These are phyloP conservation scores for Schizotus pectinicornis DNA, from an alignment of 2,888 invertebrate genomes.

Conservation along the genomic window DNA sequence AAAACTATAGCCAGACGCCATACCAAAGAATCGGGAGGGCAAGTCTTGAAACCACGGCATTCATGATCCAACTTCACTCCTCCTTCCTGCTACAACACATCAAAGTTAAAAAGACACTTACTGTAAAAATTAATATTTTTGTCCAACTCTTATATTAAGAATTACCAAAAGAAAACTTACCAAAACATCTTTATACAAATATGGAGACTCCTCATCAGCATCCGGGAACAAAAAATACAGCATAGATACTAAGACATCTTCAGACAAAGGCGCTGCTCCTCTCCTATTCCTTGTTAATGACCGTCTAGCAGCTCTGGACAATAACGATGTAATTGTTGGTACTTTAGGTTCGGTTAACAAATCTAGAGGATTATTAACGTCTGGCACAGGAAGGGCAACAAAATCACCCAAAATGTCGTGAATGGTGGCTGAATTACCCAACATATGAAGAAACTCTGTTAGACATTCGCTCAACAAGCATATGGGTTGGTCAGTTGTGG, in stretches of 20 bases:
- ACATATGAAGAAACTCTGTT: conserved; percentile 72
- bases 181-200: conserved; percentile 46
- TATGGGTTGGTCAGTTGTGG: conserved; percentile 71
- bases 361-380: conserved; percentile 66
- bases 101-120: background rate
- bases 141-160: background rate
- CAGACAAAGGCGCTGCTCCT: conserved; percentile 77
- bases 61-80: conserved; percentile 37
- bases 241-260: conserved; percentile 76
- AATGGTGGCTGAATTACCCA: conserved; percentile 61
- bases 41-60: conserved; percentile 67
- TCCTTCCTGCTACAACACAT: conserved; percentile 3
- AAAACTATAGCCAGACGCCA: conserved; percentile 81
- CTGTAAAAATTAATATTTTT: too few relatives aligned
- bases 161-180: too few relatives aligned
- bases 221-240: conserved; percentile 89
- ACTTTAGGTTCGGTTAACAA: conserved; percentile 79
- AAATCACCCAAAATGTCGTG: conserved; percentile 65
- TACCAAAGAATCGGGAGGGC: conserved; percentile 77
- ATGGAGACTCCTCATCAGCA: conserved; percentile 70
- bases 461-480: conserved; percentile 82
- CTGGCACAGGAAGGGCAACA: conserved; percentile 49
- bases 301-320: conserved; percentile 63
- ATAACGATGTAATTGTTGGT: conserved; percentile 67
- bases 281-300: conserved; percentile 52